A percentile compares a stretch with the other conserved stretches of the same genome.
Evolutionary conservation across 2,797 vertebrate genomes (phyloP).

Genomic region (Megaceryle alcyon): DNA sequence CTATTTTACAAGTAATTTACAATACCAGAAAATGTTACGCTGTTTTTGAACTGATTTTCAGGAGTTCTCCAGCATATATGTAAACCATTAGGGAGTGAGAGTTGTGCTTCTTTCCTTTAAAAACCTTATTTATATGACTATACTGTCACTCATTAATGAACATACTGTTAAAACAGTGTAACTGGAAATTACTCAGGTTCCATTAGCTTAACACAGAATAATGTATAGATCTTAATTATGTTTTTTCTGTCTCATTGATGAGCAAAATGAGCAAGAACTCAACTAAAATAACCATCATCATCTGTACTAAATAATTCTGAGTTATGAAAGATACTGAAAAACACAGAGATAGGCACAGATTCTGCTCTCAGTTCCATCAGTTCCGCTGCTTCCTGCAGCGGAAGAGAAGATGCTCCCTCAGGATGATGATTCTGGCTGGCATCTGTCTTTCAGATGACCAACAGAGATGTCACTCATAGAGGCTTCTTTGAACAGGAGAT

Average conservation of each 20-base stretch:
- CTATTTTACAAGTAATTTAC: conserved; percentile 10
- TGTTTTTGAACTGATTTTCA: background rate
- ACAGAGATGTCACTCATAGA: background rate
- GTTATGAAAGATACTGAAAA: background rate
- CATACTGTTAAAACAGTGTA: background rate
- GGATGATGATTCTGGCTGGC: background rate
- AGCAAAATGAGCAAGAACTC: background rate
- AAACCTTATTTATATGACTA: background rate
- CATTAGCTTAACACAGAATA: background rate
- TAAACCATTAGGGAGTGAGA: background rate
- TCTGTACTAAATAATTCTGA: background rate
- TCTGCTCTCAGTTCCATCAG: background rate
- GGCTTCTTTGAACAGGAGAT: background rate
- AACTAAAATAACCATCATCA: background rate
- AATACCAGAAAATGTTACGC: background rate
- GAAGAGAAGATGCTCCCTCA: background rate
- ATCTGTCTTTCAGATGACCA: conserved; percentile 1
- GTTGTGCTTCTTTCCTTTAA: background rate
- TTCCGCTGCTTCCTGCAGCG: accelerated
- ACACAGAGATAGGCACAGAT: background rate
- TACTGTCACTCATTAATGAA: background rate
- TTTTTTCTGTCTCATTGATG: background rate
- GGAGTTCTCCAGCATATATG: background rate
- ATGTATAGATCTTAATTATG: background rate
- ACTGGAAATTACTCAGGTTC: background rate